Evolutionary conservation across 2,797 vertebrate genomes (phyloP).

Genomic region (Macroramphosus scolopax): DNA sequence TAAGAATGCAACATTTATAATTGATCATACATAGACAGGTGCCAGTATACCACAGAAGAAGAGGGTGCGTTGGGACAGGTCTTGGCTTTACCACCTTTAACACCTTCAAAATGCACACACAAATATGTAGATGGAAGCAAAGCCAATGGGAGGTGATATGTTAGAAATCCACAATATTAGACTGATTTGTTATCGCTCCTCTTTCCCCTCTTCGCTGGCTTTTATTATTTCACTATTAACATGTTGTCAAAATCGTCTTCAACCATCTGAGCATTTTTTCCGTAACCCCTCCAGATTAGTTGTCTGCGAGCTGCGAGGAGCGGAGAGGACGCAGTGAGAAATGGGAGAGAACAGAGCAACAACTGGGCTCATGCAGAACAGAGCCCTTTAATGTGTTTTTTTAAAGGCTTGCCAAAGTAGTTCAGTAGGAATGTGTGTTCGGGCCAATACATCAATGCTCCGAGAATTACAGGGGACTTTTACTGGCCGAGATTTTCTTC

Average conservation of each 20-base stretch:
- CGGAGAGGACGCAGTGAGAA: slow-evolving; percentile 13
- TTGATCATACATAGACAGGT: too few species aligned
- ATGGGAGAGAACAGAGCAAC: slow-evolving; percentile 53
- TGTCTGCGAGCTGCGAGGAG: slow-evolving; percentile 27
- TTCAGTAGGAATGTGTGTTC: slow-evolving; percentile 68
- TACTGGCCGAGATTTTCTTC: slow-evolving; percentile 30
- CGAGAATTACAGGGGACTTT: slow-evolving; percentile 55
- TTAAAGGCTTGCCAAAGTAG: slow-evolving; percentile 72
- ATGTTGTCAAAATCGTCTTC: slow-evolving; percentile 26
- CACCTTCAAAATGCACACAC: too few species aligned
- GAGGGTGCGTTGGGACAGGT: too few species aligned
- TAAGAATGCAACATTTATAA: too few species aligned
- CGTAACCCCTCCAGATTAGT: slow-evolving; percentile 24
- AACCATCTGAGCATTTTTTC: slow-evolving; percentile 33
- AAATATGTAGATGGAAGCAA: too few species aligned
- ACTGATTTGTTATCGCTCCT: too few species aligned
- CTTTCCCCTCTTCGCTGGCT: too few species aligned
- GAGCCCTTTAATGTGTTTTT: slow-evolving; percentile 71
- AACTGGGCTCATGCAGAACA: slow-evolving; percentile 67
- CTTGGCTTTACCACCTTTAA: too few species aligned
- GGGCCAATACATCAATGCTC: slow-evolving; percentile 61
- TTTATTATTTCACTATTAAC: slow-evolving; percentile 24
- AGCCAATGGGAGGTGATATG: too few species aligned
- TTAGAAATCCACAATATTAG: too few species aligned
- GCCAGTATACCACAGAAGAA: too few species aligned